Evolutionary conservation across 2,888 invertebrate species (phyloP).

Genomic region (Epistrophe eligans): DNA sequence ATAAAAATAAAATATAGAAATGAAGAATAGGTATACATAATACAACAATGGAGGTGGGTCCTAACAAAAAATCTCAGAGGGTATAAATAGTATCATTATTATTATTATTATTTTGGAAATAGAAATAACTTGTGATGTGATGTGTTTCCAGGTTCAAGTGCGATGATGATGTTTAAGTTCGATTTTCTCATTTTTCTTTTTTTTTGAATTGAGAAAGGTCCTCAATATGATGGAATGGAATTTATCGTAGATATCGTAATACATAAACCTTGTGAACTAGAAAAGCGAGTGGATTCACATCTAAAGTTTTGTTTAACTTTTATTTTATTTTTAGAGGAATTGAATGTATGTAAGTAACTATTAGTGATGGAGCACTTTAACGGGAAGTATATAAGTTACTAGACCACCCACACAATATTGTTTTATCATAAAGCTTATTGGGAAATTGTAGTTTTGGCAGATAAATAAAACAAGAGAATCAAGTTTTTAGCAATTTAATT

Average conservation of each 20-base stretch:
- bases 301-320: not conserved
- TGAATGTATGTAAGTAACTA: too few species aligned
- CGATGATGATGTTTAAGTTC: not conserved
- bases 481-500: too few species aligned
- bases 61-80: not conserved
- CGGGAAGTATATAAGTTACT: too few species aligned
- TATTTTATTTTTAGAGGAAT: too few species aligned
- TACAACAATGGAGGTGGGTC: constrained; percentile 8
- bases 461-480: too few species aligned
- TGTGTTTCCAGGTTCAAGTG: not conserved
- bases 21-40: not conserved
- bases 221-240: not conserved
- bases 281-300: too few species aligned
- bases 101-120: not conserved
- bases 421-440: too few species aligned
- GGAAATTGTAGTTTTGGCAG: too few species aligned
- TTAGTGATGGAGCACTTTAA: too few species aligned
- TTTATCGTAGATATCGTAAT: not conserved
- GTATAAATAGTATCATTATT: not conserved
- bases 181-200: not conserved
- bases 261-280: too few species aligned
- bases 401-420: too few species aligned
- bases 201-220: not conserved
- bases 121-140: constrained; percentile 5
- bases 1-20: not conserved